Evolutionary conservation across 2,113 vertebrate genomes (phyloP).

Genomic region (Strigops habroptila): DNA sequence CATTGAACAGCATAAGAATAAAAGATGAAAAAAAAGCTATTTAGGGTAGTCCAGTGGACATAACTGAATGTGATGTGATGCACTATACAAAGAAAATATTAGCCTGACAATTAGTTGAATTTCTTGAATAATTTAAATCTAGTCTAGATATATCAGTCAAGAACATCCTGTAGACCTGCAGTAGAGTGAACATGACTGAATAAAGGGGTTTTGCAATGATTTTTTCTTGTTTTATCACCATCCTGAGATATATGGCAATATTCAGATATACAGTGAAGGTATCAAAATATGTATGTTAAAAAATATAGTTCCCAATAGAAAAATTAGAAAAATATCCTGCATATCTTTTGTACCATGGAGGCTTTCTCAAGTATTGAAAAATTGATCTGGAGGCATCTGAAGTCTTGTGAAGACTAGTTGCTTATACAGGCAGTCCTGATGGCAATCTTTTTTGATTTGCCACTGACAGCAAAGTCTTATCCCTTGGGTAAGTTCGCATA

Average conservation of each 20-base stretch:
- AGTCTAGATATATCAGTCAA: neutral
- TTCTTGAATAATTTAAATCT: conserved; percentile 22
- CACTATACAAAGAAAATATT: neutral
- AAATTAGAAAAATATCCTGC: neutral
- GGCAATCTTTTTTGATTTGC: neutral
- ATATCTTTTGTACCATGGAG: neutral
- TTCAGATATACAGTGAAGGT: neutral
- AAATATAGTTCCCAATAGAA: neutral
- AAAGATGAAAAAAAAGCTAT: neutral
- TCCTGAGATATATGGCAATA: neutral
- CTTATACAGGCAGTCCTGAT: neutral
- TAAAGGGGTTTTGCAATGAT: neutral
- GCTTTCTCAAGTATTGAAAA: neutral
- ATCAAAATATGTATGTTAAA: neutral
- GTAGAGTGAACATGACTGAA: neutral
- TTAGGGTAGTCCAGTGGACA: neutral
- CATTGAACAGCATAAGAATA: neutral
- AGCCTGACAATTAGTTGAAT: neutral
- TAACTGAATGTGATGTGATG: neutral
- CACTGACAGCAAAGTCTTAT: neutral
- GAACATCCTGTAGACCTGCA: neutral
- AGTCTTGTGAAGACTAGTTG: neutral
- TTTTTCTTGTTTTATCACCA: neutral
- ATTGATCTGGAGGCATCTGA: neutral
- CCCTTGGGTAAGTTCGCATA: neutral